A percentile compares a stretch with the other conserved stretches of the same genome.
Conservation (phyloP, 2,113 vertebrate genomes). For the Cyanistes caeruleus region DNA sequence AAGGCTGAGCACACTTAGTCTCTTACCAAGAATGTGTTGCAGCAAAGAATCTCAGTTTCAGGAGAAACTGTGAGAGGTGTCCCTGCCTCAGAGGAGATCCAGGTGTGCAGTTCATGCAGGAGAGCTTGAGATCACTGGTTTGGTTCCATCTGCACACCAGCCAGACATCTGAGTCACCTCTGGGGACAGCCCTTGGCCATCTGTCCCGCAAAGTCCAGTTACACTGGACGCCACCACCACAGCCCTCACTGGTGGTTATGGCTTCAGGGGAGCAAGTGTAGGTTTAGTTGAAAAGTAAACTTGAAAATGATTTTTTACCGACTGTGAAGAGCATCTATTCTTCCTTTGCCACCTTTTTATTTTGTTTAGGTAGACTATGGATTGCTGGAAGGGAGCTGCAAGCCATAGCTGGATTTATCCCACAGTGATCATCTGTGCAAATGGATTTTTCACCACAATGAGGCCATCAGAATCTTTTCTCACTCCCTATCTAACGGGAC, state of each 20-base stretch:
- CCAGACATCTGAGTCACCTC: background rate
- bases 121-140: background rate
- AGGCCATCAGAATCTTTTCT: conserved; percentile 89
- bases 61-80: background rate
- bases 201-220: background rate
- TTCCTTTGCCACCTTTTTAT: background rate
- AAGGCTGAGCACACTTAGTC: background rate
- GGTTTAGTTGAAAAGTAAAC: background rate
- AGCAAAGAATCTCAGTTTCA: background rate
- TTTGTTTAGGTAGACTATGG: conserved; percentile 66
- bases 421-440: conserved; percentile 83
- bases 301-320: background rate
- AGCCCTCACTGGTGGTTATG: background rate
- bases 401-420: conserved; percentile 82
- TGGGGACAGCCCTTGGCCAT: background rate
- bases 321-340: background rate
- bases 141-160: background rate
- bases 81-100: background rate
- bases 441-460: conserved; percentile 88
- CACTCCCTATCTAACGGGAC: conserved; percentile 82
- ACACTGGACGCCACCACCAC: background rate
- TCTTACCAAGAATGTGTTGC: background rate
- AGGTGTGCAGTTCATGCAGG: background rate
- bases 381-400: conserved; percentile 51
- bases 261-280: background rate